Conservation (phyloP, 2,797 vertebrate genomes). For the Parambassis ranga region DNA sequence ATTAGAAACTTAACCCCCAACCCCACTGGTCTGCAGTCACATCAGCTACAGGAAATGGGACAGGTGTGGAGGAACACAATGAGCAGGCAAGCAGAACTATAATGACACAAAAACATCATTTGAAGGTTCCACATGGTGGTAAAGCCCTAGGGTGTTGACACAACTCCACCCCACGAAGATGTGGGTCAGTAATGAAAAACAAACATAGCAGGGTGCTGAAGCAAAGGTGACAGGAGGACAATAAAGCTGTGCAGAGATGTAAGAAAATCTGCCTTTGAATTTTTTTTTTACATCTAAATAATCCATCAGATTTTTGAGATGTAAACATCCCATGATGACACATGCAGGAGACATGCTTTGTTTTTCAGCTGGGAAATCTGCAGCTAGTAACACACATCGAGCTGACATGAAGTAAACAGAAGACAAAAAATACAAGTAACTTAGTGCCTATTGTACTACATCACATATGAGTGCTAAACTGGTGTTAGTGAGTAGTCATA, state of each 20-base stretch:
- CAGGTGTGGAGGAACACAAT: conserved; percentile 28
- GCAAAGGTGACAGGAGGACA: conserved; percentile 13
- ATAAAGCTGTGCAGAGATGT: not conserved
- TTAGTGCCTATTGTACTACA: not conserved
- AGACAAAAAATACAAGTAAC: too few species aligned
- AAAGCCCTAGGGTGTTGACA: conserved; percentile 24
- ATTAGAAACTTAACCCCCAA: not conserved
- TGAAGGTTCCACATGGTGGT: conserved; percentile 21
- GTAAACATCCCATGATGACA: not conserved
- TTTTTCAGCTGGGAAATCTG: not conserved
- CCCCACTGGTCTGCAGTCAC: conserved; percentile 2
- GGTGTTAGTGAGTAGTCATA: too few species aligned
- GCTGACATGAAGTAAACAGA: too few species aligned
- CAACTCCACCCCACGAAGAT: conserved; percentile 23
- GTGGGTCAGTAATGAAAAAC: conserved; percentile 45
- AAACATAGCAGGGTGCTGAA: conserved; percentile 15
- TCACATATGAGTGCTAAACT: too few species aligned
- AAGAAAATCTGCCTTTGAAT: not conserved
- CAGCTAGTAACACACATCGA: too few species aligned
- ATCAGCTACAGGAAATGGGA: conserved; percentile 36
- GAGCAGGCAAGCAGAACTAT: not conserved
- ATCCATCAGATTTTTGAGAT: not conserved
- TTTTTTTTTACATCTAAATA: too few species aligned
- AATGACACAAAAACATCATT: conserved; percentile 32
- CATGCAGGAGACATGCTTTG: too few species aligned